phyloP scores from a whole-genome alignment of 1,140 invertebrate species.

The Plectus sambesii region DNA sequence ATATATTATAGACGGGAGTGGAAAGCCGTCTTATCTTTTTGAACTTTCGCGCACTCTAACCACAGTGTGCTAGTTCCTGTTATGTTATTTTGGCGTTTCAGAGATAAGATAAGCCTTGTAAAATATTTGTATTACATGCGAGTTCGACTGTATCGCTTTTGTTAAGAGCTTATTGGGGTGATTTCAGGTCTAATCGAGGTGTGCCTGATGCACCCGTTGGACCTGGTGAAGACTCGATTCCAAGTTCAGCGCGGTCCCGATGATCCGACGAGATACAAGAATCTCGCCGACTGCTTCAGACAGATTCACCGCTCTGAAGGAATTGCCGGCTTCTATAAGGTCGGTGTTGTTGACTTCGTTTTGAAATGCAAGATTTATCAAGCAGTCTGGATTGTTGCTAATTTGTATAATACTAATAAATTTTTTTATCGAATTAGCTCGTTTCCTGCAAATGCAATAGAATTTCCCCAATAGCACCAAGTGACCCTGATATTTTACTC shows the following conservation, averaged over 20 bases:
- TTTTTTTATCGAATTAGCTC: too few species aligned
- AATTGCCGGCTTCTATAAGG: conserved; percentile 35
- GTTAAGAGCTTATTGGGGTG: conserved; percentile 11
- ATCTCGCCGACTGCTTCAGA: conserved; percentile 69
- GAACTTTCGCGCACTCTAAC: too few species aligned
- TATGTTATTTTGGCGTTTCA: too few species aligned
- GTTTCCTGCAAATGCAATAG: too few species aligned
- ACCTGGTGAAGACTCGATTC: conserved; percentile 76
- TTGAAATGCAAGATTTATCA: too few species aligned
- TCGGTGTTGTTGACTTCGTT: too few species aligned
- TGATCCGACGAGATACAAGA: conserved; percentile 60
- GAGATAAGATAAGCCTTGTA: conserved; percentile 1
- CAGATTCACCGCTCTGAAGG: conserved; percentile 76
- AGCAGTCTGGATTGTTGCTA: too few species aligned
- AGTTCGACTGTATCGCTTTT: conserved; percentile 5
- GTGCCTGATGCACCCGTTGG: conserved; percentile 85
- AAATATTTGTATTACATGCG: conserved; percentile 5
- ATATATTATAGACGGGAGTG: not conserved
- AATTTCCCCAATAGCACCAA: too few species aligned
- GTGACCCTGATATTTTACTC: too few species aligned
- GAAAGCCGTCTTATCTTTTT: conserved; percentile 14
- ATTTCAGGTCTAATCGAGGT: conserved; percentile 67
- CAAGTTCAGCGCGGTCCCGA: too few species aligned
- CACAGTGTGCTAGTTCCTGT: too few species aligned
- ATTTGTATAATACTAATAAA: not conserved